Evolutionary conservation across 2,113 vertebrate genomes (phyloP).

Genomic region (Pelmatolapia mariae): DNA sequence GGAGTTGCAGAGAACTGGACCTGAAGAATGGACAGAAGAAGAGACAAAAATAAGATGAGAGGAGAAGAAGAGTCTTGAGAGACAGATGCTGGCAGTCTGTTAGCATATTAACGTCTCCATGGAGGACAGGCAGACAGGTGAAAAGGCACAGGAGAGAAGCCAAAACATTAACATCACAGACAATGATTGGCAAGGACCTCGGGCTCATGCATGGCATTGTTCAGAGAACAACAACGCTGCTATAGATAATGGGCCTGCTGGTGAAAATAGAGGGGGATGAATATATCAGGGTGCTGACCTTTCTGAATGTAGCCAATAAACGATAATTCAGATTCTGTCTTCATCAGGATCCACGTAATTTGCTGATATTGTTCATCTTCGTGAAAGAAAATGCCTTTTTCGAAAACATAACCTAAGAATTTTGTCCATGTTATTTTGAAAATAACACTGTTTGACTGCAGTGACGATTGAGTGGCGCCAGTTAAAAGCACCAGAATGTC

Average conservation of each 20-base stretch:
- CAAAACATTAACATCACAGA: neutral
- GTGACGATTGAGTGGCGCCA: neutral
- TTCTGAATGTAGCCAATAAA: neutral
- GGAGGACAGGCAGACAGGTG: constrained; percentile 20
- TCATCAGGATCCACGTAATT: neutral
- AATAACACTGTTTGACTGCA: neutral
- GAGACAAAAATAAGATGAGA: neutral
- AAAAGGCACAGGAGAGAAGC: neutral
- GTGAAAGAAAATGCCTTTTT: neutral
- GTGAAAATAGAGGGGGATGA: neutral
- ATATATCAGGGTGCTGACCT: neutral
- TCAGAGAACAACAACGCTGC: neutral
- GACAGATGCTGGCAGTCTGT: neutral
- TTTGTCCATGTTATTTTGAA: neutral
- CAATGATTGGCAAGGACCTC: neutral
- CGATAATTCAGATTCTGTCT: neutral
- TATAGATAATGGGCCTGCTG: neutral
- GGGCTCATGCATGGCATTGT: neutral
- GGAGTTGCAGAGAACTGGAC: neutral
- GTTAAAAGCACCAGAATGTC: neutral
- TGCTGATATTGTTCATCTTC: neutral
- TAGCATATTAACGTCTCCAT: constrained; percentile 8
- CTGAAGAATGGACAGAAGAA: neutral
- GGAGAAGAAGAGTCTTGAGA: neutral
- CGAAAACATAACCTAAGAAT: neutral